phyloP scores from a whole-genome alignment of 2,113 vertebrate genomes.

The Felis chaus region DNA sequence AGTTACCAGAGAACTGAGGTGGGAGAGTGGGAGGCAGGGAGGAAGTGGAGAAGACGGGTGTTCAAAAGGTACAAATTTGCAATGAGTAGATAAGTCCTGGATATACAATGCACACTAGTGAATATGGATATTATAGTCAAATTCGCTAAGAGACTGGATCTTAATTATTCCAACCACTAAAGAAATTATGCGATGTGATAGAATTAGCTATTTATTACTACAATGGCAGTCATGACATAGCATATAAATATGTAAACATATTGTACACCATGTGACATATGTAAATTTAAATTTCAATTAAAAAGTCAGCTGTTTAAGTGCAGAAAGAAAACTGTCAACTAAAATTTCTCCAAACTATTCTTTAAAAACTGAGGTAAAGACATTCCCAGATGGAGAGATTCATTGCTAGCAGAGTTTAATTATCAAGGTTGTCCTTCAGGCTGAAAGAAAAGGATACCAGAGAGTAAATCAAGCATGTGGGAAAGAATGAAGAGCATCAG shows the following conservation, averaged over 20 bases:
- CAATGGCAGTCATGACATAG: background rate
- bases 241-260: background rate
- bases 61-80: background rate
- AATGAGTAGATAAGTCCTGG: background rate
- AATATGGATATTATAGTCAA: background rate
- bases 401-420: background rate
- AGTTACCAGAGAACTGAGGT: background rate
- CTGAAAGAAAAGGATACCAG: background rate
- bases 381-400: background rate
- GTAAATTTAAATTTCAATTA: background rate
- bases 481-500: background rate
- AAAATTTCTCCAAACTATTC: background rate
- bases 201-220: background rate
- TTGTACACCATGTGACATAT: background rate
- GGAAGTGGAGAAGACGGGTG: background rate
- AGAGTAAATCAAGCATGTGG: background rate
- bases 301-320: background rate
- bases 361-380: background rate
- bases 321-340: background rate
- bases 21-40: too few species aligned
- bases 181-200: background rate
- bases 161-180: background rate
- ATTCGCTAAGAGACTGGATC: background rate
- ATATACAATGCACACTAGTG: background rate
- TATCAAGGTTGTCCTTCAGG: background rate